These are phyloP conservation scores for Cisticola juncidis DNA, from an alignment of 2,113 vertebrate genomes.

Conservation along the genomic window DNA sequence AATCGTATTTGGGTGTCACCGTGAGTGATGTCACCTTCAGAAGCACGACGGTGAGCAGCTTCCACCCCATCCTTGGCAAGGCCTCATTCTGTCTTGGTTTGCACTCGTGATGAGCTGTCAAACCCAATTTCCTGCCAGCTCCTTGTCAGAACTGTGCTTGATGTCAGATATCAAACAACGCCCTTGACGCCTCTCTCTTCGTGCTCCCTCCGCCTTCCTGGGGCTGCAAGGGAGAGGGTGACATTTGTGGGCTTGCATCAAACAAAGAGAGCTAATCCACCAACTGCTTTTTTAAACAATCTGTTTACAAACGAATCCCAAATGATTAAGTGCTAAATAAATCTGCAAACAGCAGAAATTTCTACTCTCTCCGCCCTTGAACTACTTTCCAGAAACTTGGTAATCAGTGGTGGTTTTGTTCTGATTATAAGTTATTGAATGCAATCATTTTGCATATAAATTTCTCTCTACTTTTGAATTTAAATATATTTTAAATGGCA, in stretches of 20 bases:
- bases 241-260: background rate
- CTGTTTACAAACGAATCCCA: constrained; percentile 40
- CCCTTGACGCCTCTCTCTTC: background rate
- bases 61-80: background rate
- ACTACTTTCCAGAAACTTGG: background rate
- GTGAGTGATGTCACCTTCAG: constrained; percentile 34
- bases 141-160: constrained; percentile 42
- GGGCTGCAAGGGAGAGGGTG: background rate
- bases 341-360: constrained; percentile 16
- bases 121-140: constrained; percentile 51
- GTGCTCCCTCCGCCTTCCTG: background rate
- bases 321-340: constrained; percentile 22
- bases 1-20: constrained; percentile 24
- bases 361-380: constrained; percentile 28
- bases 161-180: constrained; percentile 17
- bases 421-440: constrained; percentile 38
- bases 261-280: background rate
- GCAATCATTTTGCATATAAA: background rate
- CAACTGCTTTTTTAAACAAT: constrained; percentile 13
- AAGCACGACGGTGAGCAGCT: background rate
- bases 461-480: background rate
- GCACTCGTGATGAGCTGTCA: constrained; percentile 5
- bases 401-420: constrained; percentile 8
- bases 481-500: background rate
- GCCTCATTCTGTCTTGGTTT: constrained; percentile 65